Evolutionary conservation across 2,888 invertebrate genomes (phyloP), one percentile per base, ranked within the genome.

Genomic region (Callyntrura sp.): DNA sequence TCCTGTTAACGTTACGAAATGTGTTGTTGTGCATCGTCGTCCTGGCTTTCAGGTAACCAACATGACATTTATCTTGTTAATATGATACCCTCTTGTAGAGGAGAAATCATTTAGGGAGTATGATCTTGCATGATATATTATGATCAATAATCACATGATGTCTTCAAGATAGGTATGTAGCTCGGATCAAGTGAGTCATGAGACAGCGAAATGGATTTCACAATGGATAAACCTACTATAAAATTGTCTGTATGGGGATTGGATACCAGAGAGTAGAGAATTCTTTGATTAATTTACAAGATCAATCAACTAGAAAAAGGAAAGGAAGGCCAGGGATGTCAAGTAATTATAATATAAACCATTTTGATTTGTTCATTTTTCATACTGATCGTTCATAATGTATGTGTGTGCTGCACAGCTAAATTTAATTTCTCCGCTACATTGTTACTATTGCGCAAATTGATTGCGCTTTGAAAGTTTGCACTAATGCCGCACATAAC

Each of bases 241-340:
- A 12, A 51, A n/a, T 51, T 51, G 51, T 8, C 51, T 12, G n/a
- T 51, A 60, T 17, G 3, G 17, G 8, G 2, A 60, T 60, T 60
- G 20, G 17, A 60, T 60, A 60, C 51, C 2, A 5, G 51, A 5
- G 51, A 51, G 60, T 17, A 60, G 8, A 11, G 8, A 60, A 43
- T 68, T 43, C 9, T n/a, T 11, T 68, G 68, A 68, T 68, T n/a
- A 68, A 43, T 68, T 68, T 4, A 68, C 68, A 68, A 68, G 68
- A 68, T 43, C 68, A 68, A 68, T 68, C 35, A 68, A 43, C 51
- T 6, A 14, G 1, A 76, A 76, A 76, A 76, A 51, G 6, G 51
- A 76, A 76, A 55, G 76, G 76, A 48, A 76, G 76, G 76, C 51
- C 76, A 76, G 25, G 5, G 20, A 76, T 51, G 76, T 76, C 76